These are phyloP conservation scores for Aleiodes alternator DNA, from an alignment of 2,888 invertebrate species.

Conservation along the genomic window DNA sequence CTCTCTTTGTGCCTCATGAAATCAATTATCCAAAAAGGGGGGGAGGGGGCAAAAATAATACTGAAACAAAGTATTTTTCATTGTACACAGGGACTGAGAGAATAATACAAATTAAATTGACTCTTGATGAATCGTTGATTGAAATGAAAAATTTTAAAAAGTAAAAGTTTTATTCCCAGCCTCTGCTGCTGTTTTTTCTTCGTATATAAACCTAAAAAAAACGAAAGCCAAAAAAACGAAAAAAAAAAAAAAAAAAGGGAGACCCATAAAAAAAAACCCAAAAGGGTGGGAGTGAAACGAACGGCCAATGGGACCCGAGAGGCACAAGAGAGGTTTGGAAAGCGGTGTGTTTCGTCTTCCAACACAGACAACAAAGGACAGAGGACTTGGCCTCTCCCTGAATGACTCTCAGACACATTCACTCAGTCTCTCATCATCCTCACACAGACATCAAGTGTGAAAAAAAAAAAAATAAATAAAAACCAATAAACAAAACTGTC, in stretches of 20 bases:
- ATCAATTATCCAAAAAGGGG: not conserved
- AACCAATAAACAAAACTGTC: constrained; percentile 6
- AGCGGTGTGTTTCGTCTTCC: constrained; percentile 57
- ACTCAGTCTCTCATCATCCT: not conserved
- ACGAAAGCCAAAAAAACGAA: too few species aligned
- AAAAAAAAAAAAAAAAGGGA: too few species aligned
- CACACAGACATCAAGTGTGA: not conserved
- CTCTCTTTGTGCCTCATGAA: constrained; percentile 6
- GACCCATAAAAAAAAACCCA: constrained; percentile 10
- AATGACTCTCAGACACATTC: constrained; percentile 5
- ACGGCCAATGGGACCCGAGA: constrained; percentile 37
- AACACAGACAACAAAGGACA: constrained; percentile 42
- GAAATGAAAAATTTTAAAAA: too few species aligned
- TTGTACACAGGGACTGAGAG: too few species aligned
- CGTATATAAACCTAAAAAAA: too few species aligned
- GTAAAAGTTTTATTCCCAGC: too few species aligned
- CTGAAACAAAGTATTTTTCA: too few species aligned
- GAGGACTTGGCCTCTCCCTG: constrained; percentile 36
- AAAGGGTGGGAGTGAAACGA: constrained; percentile 36
- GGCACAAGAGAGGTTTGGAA: constrained; percentile 59
- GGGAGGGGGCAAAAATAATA: too few species aligned
- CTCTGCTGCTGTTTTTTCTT: too few species aligned
- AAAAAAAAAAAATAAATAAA: constrained; percentile 13
- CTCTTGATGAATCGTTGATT: too few species aligned
- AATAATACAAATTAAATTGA: too few species aligned